Conservation (phyloP, 2,888 invertebrate genomes). For the Drosophila paramelanica region DNA sequence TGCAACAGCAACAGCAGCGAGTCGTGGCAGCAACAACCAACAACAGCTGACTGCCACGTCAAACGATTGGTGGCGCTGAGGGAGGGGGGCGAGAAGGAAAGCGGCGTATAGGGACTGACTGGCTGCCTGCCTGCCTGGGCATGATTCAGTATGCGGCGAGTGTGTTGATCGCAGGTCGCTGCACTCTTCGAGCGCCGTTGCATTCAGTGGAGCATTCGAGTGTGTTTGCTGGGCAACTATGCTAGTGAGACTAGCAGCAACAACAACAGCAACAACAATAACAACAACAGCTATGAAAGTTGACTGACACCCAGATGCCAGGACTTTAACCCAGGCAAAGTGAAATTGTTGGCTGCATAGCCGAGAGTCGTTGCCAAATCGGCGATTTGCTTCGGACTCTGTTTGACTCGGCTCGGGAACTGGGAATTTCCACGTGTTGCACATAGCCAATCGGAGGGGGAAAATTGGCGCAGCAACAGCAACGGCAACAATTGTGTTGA, state of each 20-base stretch:
- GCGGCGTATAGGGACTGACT: not conserved
- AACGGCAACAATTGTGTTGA: conserved; percentile 31
- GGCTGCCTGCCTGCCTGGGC: not conserved
- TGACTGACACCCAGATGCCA: conserved; percentile 79
- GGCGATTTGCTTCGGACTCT: conserved; percentile 19
- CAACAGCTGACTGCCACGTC: conserved; percentile 50
- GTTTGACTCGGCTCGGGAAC: conserved; percentile 22
- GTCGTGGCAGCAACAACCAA: conserved; percentile 30
- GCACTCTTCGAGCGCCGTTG: conserved; percentile 56
- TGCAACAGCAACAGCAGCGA: conserved; percentile 50
- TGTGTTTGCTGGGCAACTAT: conserved; percentile 76
- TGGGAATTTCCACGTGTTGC: conserved; percentile 76
- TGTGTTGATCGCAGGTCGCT: conserved; percentile 70
- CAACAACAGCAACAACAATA: conserved; percentile 34
- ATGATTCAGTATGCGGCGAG: conserved; percentile 34
- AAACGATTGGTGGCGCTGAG: conserved; percentile 6
- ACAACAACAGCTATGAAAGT: conserved; percentile 64
- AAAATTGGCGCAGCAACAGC: conserved; percentile 64
- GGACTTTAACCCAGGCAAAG: conserved; percentile 82
- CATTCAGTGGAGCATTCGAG: conserved; percentile 76
- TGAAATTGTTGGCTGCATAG: conserved; percentile 71
- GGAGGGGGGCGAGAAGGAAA: not conserved
- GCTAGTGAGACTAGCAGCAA: conserved; percentile 71
- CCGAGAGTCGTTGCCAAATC: conserved; percentile 49
- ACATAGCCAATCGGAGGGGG: conserved; percentile 54